Conservation (phyloP, 2,113 vertebrate species). For the Gadus chalcogrammus region DNA sequence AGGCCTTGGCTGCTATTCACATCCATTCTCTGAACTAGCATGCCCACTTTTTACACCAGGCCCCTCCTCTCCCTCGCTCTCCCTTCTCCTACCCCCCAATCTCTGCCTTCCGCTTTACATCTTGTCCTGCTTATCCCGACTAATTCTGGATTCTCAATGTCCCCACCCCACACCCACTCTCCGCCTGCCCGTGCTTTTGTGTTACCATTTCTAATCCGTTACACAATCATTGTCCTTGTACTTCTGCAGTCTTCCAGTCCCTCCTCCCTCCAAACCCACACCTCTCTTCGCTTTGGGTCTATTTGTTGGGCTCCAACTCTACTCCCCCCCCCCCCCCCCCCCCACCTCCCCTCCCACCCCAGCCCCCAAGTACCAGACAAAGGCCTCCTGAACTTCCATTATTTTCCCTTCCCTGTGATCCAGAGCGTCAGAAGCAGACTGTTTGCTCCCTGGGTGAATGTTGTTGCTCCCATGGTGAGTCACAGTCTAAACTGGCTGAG, state of each 20-base stretch:
- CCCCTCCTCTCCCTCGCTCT: constrained; percentile 35
- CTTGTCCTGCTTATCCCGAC: constrained; percentile 50
- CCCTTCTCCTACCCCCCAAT: constrained; percentile 41
- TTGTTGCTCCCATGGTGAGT: constrained; percentile 49
- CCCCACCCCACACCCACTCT: constrained; percentile 28
- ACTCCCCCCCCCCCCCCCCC: constrained; percentile 13
- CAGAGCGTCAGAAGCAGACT: constrained; percentile 18
- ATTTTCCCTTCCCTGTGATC: not conserved
- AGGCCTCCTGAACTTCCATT: constrained; percentile 23
- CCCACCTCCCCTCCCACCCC: not conserved
- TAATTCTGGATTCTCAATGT: constrained; percentile 43
- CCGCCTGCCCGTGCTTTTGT: constrained; percentile 22
- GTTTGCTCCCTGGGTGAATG: constrained; percentile 30
- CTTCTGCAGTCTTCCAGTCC: constrained; percentile 40
- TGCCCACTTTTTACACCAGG: constrained; percentile 33
- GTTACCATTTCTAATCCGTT: constrained; percentile 50
- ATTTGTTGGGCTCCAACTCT: not conserved
- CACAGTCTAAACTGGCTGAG: constrained; percentile 44
- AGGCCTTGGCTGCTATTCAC: constrained; percentile 65
- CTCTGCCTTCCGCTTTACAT: constrained; percentile 48
- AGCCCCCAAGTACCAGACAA: constrained; percentile 31
- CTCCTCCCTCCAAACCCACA: constrained; percentile 19
- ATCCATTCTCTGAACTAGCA: constrained; percentile 63
- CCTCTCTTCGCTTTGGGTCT: not conserved
- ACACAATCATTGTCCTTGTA: constrained; percentile 26